Evolutionary conservation across 2,888 invertebrate genomes (phyloP), one percentile per base, ranked within the genome.

Genomic region (Cryptocephalus moraei): DNA sequence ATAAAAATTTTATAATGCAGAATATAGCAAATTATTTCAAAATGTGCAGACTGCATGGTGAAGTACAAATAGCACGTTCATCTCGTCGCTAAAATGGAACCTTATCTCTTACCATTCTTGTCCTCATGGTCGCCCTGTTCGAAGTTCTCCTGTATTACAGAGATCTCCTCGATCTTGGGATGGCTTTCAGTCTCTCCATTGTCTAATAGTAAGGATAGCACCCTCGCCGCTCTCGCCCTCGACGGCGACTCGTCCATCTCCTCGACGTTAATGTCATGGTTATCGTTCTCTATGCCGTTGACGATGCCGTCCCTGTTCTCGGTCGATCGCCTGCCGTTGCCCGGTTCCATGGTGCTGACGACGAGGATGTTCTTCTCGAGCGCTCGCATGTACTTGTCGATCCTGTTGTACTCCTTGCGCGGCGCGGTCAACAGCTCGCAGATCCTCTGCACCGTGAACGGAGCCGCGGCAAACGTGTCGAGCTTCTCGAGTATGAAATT

Each of bases 331-430:
- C 77, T 76, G 10, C 83, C 83, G 41, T 77, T 75, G n/a, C 83
- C 83, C 2, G 84, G 84, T 62, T 81, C 84, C 56, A 77, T 78
- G 33, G 84, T 83, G 65, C 84, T 84, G 9, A 92, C 91, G 49
- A 92, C 92, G 59, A 91, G 72, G 57, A 92, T 89, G 62, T 91
- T 91, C 71, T 97, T 97, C 69, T 97, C 97, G 49, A 99, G 77
- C 0, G 96, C 97, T 49, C 96, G 77, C 86, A 99, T 89, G 67
- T 89, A 97, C 70, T 97, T 97, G 67, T 96, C 97, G 51, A 93
- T 87, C 51, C 93, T 80, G 64, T 89, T 91, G 70, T 99, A 99
- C 66, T 97, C 94, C 67, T 91, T 91, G 14, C 86, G 80, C 1
- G 97, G 96, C 56, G 84, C 82, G 4, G 90, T 89, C 2, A 99